A percentile compares a stretch with the other conserved stretches of the same genome.
Evolutionary conservation across 2,113 vertebrate genomes (phyloP).

Genomic region (Pterocles gutturalis): DNA sequence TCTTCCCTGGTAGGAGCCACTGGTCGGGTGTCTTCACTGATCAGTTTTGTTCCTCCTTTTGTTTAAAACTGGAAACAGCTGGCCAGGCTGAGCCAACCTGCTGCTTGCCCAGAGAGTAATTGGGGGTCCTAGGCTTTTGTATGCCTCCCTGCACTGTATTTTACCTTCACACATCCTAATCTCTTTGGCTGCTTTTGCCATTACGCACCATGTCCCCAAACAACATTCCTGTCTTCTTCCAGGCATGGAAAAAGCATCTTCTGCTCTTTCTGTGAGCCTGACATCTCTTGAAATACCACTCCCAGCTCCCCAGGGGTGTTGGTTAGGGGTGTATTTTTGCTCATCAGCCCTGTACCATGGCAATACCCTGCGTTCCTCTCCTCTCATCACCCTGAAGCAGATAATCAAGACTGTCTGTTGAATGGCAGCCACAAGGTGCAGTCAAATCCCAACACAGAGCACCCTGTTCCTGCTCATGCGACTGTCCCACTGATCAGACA

Average conservation of each 20-base stretch:
- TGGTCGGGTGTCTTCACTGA: neutral
- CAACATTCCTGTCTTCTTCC: neutral
- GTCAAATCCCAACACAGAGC: neutral
- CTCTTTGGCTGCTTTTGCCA: neutral
- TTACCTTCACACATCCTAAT: neutral
- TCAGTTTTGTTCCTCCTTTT: neutral
- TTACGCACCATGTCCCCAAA: conserved; percentile 11
- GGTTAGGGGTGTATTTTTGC: neutral
- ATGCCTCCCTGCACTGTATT: neutral
- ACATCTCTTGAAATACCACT: neutral
- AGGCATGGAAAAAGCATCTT: conserved; percentile 35
- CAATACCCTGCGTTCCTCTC: neutral
- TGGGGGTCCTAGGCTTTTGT: neutral
- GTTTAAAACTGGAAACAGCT: neutral
- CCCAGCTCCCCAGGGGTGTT: neutral
- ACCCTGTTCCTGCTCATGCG: neutral
- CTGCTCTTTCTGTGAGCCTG: neutral
- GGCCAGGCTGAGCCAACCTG: neutral
- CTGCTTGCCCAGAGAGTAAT: neutral
- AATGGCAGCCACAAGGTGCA: neutral
- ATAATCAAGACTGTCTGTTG: neutral
- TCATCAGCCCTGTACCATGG: neutral
- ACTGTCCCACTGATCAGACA: neutral
- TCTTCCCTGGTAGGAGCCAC: neutral
- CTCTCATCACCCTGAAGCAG: neutral